Base-by-base conservation (phyloP, 1,140 invertebrate species). In the Drosophila lowei region DNA sequence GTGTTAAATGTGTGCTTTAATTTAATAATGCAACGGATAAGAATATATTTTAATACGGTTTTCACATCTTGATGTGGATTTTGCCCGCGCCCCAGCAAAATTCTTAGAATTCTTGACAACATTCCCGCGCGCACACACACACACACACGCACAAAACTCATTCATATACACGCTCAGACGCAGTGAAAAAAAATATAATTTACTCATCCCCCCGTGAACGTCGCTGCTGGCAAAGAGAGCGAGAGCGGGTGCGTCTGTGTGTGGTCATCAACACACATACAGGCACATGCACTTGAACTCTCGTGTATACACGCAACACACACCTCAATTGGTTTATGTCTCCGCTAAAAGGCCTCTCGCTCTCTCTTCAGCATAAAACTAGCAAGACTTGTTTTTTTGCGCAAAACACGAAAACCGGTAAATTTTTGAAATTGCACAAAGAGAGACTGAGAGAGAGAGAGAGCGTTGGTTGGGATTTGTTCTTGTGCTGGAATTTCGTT, bases 61-160 rank as follows among this genome's bases (percentile, higher is more conserved):
- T 49, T 49, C 34, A 3, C n/a, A 46, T 42, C 50, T 44, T 62
- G 7, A 25, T 28, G 16, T 41, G 28, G 16, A 11, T 68, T 34
- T 57, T 13, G 43, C 62, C 64, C 75, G 61, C 43, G 54, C 60
- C 60, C 65, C 57, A 43, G 78, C 75, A 68, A 86, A 88, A 88
- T 88, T 88, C 83, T 88, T 83, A 83, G 83, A 88, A 88, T 88
- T 88, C 83, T 81, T 88, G 70, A 66, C 80, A 88, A 88, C 83
- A 88, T 88, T 88, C 83, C 83, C 83, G 83, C 83, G 83, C 84
- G 62, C 64, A 76, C 72, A 76, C 59, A 63, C 55, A 84, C 38
- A 52, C 9, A 56, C 43, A 30, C 18, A 58, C 18, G 42, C 25
- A 47, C 15, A 46, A 15, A 43, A 41, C 23, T 47, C 16, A 34